Base-by-base conservation (phyloP, 2,888 invertebrate genomes). In the Carterocephalus palaemon region DNA sequence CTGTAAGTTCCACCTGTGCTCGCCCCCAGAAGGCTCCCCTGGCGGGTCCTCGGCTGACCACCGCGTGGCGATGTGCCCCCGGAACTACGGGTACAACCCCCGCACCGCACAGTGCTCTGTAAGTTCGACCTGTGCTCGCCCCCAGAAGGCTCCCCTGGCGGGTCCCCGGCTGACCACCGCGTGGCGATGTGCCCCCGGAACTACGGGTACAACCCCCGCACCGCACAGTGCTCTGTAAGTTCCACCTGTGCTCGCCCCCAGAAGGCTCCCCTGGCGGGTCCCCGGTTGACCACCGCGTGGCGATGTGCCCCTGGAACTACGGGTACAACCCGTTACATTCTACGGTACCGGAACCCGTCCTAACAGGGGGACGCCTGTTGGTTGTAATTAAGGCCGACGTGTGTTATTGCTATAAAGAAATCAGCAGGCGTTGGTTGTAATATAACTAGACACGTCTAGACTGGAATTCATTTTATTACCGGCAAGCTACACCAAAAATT, bases 61-160 rank as follows among this genome's bases (percentile, higher is more conserved):
- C 52, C 72, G 81, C 13, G 51, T 60, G 0, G 83, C 80, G 0
- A 47, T 82, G 1, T 87, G 87, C 38, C 85, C 85, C 0, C 63
- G 78, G 47, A 76, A 85, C 51, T 85, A 80, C 40, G 84, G 70
- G 0, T 86, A 80, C 47, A 72, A 85, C 42, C 72, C 86, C n/a
- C n/a, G n/a, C n/a, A n/a, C n/a, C n/a, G n/a, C n/a, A n/a, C n/a
- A n/a, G n/a, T n/a, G n/a, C n/a, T n/a, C n/a, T n/a, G n/a, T n/a
- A n/a, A n/a, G n/a, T n/a, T n/a, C n/a, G n/a, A n/a, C n/a, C 65
- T 85, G 2, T 87, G 86, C 58, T 79, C 83, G 0, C 86, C 86
- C 0, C 77, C 79, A 0, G 75, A 74, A 12, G 75, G 71, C 2
- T 28, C 72, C 0, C 81, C 78, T 1, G 70, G 70, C 36, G 83